phyloP scores from a whole-genome alignment of 1,140 invertebrate genomes.

The Scaptomyza montana region DNA sequence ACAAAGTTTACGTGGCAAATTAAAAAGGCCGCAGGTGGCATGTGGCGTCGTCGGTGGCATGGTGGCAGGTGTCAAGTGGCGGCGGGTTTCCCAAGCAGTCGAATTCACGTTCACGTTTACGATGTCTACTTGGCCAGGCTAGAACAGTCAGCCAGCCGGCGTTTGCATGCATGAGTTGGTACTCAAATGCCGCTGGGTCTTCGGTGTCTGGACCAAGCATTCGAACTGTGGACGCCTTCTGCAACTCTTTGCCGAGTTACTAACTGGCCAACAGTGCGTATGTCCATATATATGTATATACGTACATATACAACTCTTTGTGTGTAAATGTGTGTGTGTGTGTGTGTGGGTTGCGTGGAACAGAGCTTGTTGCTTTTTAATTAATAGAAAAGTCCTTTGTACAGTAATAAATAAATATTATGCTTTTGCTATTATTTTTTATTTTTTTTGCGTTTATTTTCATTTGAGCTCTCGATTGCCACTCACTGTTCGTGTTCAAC shows the following conservation, averaged over 20 bases:
- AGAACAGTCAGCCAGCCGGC: background rate
- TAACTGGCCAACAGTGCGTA: conserved; percentile 19
- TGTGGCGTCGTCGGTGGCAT: conserved; percentile 44
- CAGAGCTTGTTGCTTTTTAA: conserved; percentile 83
- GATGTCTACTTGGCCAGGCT: background rate
- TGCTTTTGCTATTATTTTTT: conserved; percentile 60
- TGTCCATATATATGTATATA: conserved; percentile 17
- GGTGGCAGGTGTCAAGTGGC: conserved; percentile 42
- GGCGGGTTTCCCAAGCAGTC: conserved; percentile 39
- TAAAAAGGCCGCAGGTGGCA: conserved; percentile 78
- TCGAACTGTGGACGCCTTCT: conserved; percentile 34
- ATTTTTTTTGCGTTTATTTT: conserved; percentile 59
- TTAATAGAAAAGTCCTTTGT: conserved; percentile 84
- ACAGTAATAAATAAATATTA: conserved; percentile 84
- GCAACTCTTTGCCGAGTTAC: conserved; percentile 32
- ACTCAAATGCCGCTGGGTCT: conserved; percentile 65
- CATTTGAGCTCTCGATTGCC: conserved; percentile 54
- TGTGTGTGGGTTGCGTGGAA: conserved; percentile 22
- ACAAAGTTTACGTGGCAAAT: conserved; percentile 78
- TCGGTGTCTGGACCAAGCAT: conserved; percentile 40
- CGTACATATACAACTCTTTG: conserved; percentile 22
- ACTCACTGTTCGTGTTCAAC: conserved; percentile 11
- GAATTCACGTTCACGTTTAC: conserved; percentile 22
- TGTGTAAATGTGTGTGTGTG: conserved; percentile 8
- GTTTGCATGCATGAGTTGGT: conserved; percentile 48